phyloP scores from a whole-genome alignment of 2,797 vertebrate genomes.

The Aldrovandia affinis region DNA sequence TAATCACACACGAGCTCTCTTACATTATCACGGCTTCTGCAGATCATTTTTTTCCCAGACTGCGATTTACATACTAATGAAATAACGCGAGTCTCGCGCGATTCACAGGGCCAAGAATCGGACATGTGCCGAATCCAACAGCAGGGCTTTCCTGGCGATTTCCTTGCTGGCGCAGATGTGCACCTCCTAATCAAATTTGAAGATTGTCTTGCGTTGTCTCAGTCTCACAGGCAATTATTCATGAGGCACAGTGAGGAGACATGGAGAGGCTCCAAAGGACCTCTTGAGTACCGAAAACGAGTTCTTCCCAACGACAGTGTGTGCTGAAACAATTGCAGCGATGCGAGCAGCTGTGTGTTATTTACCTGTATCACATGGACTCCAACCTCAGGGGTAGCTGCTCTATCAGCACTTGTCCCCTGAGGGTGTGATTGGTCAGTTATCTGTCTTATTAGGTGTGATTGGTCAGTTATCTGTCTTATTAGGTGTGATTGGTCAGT shows the following conservation, averaged over 20 bases:
- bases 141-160: background rate
- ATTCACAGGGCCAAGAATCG: constrained; percentile 2
- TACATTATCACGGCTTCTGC: background rate
- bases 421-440: background rate
- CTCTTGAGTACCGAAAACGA: constrained; percentile 11
- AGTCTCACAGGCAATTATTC: constrained; percentile 21
- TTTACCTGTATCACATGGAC: background rate
- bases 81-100: constrained; percentile 1
- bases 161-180: constrained; percentile 27
- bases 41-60: background rate
- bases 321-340: background rate
- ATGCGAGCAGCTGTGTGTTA: background rate
- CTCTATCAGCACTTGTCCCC: background rate
- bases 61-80: constrained; percentile 16
- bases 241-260: background rate
- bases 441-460: background rate
- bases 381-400: background rate
- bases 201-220: constrained; percentile 27
- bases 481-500: background rate
- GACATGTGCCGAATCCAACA: background rate
- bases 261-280: background rate
- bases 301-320: background rate
- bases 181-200: constrained; percentile 29
- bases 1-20: constrained; percentile 1
- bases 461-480: background rate